Evolutionary conservation across 2,888 invertebrate species (phyloP).

Genomic region (Isotomurus palustris): DNA sequence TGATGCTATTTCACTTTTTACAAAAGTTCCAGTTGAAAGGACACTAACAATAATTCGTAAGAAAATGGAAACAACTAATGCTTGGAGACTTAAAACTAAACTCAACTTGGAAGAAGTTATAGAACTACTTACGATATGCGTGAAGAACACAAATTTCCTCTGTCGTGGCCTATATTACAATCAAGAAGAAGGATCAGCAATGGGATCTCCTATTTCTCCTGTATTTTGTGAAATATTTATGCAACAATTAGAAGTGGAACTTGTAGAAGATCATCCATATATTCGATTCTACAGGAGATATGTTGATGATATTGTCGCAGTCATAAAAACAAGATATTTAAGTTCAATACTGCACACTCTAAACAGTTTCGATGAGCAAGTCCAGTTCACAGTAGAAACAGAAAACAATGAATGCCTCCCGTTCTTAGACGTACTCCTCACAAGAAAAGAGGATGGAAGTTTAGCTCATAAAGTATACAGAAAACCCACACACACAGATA

Average conservation of each 20-base stretch:
- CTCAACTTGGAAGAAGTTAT: background rate
- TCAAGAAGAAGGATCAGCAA: background rate
- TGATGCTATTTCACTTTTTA: slow-evolving; percentile 5
- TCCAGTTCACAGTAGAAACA: slow-evolving; percentile 16
- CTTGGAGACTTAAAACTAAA: slow-evolving; percentile 1
- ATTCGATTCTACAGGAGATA: slow-evolving; percentile 4
- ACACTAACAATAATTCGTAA: background rate
- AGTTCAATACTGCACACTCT: background rate
- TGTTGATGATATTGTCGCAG: slow-evolving; percentile 15
- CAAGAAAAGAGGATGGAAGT: background rate
- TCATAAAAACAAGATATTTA: background rate
- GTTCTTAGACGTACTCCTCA: slow-evolving; percentile 10
- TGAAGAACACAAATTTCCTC: background rate
- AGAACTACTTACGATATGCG: background rate
- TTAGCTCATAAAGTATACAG: slow-evolving; percentile 5
- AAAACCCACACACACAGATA: slow-evolving; percentile 17
- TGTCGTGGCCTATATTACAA: background rate
- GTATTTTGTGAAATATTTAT: background rate
- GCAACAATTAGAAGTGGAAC: background rate
- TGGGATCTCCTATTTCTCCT: background rate
- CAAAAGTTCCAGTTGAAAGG: background rate
- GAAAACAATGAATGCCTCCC: slow-evolving; percentile 8
- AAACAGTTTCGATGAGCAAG: slow-evolving; percentile 2
- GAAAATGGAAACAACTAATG: background rate
- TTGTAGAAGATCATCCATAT: background rate